Evolutionary conservation across 1,140 invertebrate genomes (phyloP).

Genomic region (Venustaconcha ellipsiformis): DNA sequence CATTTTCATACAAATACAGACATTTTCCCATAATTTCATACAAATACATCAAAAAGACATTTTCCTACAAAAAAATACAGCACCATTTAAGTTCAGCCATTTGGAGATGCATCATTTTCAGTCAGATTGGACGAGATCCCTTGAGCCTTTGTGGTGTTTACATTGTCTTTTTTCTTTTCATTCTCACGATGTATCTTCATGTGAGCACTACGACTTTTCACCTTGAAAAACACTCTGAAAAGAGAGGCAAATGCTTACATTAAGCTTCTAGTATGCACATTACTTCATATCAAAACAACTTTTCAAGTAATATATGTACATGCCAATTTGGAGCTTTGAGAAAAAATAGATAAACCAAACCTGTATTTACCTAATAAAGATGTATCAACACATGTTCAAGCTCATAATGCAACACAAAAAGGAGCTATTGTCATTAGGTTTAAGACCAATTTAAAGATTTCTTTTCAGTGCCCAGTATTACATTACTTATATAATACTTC

Average conservation of each 20-base stretch:
- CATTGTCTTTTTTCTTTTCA: slow-evolving; percentile 24
- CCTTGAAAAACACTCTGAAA: slow-evolving; percentile 95
- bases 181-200: slow-evolving; percentile 89
- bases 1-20: background rate
- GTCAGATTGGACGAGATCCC: background rate
- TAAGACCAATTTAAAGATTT: no score
- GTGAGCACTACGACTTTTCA: slow-evolving; percentile 97
- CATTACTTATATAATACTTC: no score
- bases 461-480: no score
- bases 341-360: no score
- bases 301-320: background rate
- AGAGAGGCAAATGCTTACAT: slow-evolving; percentile 41
- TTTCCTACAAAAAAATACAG: background rate
- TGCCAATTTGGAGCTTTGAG: background rate
- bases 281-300: background rate
- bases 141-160: background rate
- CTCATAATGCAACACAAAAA: background rate
- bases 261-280: no score
- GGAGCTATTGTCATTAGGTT: no score
- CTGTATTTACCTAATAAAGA: no score
- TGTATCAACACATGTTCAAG: background rate
- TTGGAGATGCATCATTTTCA: background rate
- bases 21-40: background rate
- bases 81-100: background rate
- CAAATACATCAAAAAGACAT: background rate